Evolutionary conservation across 1,140 invertebrate genomes (phyloP), one percentile per base, ranked within the genome.

Genomic region (Druon quercuslanigerum): DNA sequence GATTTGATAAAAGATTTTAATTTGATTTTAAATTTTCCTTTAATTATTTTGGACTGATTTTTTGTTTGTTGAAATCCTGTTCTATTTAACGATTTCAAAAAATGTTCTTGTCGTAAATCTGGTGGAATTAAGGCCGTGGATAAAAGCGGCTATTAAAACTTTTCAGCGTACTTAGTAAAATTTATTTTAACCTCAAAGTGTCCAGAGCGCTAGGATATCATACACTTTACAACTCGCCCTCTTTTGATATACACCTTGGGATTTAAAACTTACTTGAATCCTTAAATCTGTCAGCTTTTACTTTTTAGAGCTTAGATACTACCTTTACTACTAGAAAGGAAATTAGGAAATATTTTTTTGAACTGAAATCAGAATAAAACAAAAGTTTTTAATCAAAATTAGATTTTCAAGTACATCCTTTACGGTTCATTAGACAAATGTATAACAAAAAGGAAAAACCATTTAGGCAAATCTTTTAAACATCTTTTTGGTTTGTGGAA

Each of bases 121-220:
- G 9, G 56, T 71, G 20, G 75, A 82, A 79, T 82, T 75, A 79
- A 78, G 72, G 73, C 73, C 50, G 71, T 13, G 57, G 75, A 73
- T n/a, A 46, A 56, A 74, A 3, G 1, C 50, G 46, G 71, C 85
- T 71, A 85, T 86, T 86, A 84, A 85, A 87, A 86, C 85, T 86
- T 85, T 76, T 80, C 40, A 40, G 40, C 71, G 78, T 80, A 83
- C 82, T 83, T 79, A 52, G 79, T 33, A 46, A 75, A 86, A 87
- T 87, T 85, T 86, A 86, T 85, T 82, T 82, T 70, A 71, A 72
- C 66, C 57, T 78, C 76, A 79, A 79, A 74, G 79, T 75, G 85
- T 83, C 79, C 82, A 51, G 70, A n/a, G n/a, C n/a, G n/a, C 51
- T 74, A 71, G 75, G 77, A 73, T 60, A 71, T 77, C 76, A 78